Conservation (phyloP, 2,888 invertebrate genomes). For the Byasa hedistus region DNA sequence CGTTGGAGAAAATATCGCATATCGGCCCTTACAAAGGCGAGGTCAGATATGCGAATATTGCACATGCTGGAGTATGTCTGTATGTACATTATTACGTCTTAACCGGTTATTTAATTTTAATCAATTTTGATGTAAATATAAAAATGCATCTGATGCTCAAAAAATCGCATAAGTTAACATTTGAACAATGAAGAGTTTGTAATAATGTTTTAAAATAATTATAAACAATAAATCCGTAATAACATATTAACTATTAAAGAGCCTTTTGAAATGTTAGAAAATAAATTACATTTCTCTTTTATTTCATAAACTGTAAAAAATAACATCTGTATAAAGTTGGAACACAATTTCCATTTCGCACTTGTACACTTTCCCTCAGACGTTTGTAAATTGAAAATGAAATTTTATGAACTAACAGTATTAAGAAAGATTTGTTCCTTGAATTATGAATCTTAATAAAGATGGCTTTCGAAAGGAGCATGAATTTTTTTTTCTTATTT, state of each 20-base stretch:
- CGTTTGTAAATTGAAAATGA: slow-evolving; percentile 9
- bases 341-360: slow-evolving; percentile 4
- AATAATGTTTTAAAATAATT: too few relatives aligned
- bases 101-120: too few relatives aligned
- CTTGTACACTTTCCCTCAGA: background rate
- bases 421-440: slow-evolving; percentile 10
- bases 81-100: too few relatives aligned
- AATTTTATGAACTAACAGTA: slow-evolving; percentile 17
- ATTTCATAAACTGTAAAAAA: slow-evolving; percentile 1
- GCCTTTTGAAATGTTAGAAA: background rate
- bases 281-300: slow-evolving; percentile 1
- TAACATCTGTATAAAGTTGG: slow-evolving; percentile 1
- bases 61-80: too few relatives aligned
- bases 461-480: background rate
- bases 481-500: background rate
- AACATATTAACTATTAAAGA: background rate
- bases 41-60: too few relatives aligned
- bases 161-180: too few relatives aligned
- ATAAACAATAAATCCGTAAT: too few relatives aligned
- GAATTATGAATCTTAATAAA: slow-evolving; percentile 5
- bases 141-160: too few relatives aligned
- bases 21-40: too few relatives aligned
- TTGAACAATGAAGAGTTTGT: too few relatives aligned
- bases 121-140: too few relatives aligned
- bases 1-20: too few relatives aligned